phyloP scores from a whole-genome alignment of 1,140 invertebrate genomes.

The Patella vulgata region DNA sequence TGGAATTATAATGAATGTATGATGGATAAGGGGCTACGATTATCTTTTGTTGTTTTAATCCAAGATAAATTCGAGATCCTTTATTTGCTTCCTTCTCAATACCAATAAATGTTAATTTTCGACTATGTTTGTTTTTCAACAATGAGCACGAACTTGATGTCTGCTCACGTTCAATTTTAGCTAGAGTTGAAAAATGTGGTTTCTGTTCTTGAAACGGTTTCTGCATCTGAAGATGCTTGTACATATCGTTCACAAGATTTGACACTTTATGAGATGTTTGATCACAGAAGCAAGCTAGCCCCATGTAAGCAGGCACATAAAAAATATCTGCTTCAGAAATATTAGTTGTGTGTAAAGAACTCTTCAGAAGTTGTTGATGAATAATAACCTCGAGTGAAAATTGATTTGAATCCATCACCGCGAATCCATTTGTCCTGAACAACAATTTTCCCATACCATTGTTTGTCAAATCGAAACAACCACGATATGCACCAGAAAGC shows the following conservation, averaged over 20 bases:
- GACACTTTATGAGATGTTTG: neutral
- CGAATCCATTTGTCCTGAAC: conserved; percentile 9
- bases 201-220: conserved; percentile 30
- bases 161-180: conserved; percentile 49
- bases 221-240: conserved; percentile 20
- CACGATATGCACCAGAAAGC: neutral
- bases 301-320: conserved; percentile 52
- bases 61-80: neutral
- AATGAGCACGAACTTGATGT: conserved; percentile 25
- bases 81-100: conserved; percentile 43
- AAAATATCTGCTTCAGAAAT: conserved; percentile 45
- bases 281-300: conserved; percentile 32
- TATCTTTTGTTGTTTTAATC: neutral
- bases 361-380: conserved; percentile 47
- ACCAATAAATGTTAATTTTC: conserved; percentile 30
- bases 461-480: conserved; percentile 37
- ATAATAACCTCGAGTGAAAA: conserved; percentile 50
- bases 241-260: conserved; percentile 17
- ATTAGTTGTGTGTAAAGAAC: conserved; percentile 40
- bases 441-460: conserved; percentile 46
- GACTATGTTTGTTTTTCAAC: conserved; percentile 9
- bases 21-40: conserved; percentile 52
- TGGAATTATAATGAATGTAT: conserved; percentile 35
- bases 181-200: conserved; percentile 45
- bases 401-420: conserved; percentile 41